Conservation (phyloP, 2,888 invertebrate genomes). For the Mamestra brassicae region DNA sequence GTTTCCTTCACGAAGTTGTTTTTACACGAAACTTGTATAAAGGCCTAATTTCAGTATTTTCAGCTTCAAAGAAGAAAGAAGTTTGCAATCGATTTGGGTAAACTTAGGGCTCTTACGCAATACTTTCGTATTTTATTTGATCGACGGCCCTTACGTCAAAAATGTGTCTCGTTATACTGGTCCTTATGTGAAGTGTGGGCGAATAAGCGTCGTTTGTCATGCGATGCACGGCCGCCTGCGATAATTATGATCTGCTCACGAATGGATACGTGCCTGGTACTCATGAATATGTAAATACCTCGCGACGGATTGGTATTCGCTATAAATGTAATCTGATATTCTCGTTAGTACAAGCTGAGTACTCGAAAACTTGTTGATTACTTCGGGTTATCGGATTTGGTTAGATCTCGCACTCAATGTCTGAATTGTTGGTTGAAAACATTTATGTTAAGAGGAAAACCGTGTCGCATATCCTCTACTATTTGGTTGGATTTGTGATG, state of each 20-base stretch:
- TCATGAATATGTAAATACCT: constrained; percentile 54
- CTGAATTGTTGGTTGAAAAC: constrained; percentile 6
- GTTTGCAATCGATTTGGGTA: constrained; percentile 13
- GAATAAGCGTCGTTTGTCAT: constrained; percentile 31
- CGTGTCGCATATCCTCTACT: neutral
- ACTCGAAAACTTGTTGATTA: constrained; percentile 45
- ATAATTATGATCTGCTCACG: constrained; percentile 51
- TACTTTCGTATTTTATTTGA: constrained; percentile 18
- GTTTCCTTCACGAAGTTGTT: constrained; percentile 21
- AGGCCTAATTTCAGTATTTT: constrained; percentile 29
- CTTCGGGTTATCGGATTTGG: constrained; percentile 16
- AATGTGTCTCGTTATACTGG: neutral
- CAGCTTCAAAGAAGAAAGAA: constrained; percentile 21
- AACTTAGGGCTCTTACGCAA: constrained; percentile 9
- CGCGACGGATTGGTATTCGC: constrained; percentile 44
- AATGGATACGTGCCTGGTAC: constrained; percentile 33
- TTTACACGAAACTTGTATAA: constrained; percentile 15
- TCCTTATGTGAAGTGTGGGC: neutral
- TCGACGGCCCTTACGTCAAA: constrained; percentile 13
- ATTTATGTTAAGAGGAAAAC: neutral
- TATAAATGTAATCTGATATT: constrained; percentile 46
- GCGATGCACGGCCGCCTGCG: constrained; percentile 1
- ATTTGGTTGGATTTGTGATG: too few species aligned
- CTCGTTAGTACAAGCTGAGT: constrained; percentile 24
- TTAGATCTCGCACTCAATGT: constrained; percentile 6